Conservation (phyloP, 1,140 invertebrate genomes). For the Acromyrmex heyeri region DNA sequence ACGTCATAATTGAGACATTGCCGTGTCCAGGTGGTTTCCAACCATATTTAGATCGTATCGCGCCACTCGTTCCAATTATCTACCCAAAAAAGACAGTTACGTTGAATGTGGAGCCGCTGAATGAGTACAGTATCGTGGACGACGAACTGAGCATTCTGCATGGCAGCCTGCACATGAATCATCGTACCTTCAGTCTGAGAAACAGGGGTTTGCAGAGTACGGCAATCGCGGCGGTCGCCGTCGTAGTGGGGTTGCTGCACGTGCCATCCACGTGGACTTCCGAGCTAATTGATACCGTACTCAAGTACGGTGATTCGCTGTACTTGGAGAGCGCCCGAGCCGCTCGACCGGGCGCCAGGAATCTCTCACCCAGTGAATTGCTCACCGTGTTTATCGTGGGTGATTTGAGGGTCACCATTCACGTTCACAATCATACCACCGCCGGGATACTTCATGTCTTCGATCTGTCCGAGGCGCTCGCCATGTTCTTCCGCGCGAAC, state of each 20-base stretch:
- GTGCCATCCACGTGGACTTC: constrained; percentile 81
- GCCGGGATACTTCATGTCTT: constrained; percentile 78
- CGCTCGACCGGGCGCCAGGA: constrained; percentile 70
- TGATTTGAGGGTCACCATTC: constrained; percentile 74
- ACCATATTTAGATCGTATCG: constrained; percentile 69
- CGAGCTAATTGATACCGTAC: constrained; percentile 74
- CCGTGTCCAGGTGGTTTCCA: constrained; percentile 78
- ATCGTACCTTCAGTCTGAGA: constrained; percentile 59
- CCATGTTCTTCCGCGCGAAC: constrained; percentile 74
- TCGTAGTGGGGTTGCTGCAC: constrained; percentile 77
- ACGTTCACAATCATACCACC: constrained; percentile 72
- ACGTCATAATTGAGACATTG: constrained; percentile 75
- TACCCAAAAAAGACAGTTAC: constrained; percentile 63
- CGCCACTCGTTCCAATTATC: constrained; percentile 60
- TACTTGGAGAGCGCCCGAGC: constrained; percentile 74
- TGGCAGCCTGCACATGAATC: constrained; percentile 75
- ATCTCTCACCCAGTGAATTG: constrained; percentile 78
- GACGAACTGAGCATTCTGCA: constrained; percentile 74
- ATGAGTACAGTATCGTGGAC: constrained; percentile 72
- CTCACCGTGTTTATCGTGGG: constrained; percentile 78
- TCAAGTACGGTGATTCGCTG: constrained; percentile 77
- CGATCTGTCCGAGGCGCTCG: constrained; percentile 65
- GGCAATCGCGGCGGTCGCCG: constrained; percentile 78
- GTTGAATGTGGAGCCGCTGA: constrained; percentile 68
- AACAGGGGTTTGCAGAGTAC: constrained; percentile 80